Conservation (phyloP, 1,140 invertebrate genomes). For the Rhyacophila brunnea region DNA sequence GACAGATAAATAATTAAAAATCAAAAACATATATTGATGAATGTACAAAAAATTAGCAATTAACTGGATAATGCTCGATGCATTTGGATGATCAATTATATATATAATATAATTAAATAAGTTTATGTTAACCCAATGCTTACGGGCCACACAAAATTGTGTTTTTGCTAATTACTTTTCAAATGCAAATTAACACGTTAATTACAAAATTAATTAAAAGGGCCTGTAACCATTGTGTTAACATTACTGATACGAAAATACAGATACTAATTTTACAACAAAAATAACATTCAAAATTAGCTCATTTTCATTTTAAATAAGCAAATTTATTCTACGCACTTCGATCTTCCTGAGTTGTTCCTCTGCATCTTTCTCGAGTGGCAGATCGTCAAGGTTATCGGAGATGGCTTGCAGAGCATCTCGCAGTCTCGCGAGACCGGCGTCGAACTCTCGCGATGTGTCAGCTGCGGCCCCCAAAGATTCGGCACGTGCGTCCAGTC, state of each 20-base stretch:
- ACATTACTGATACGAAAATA: too few relatives aligned
- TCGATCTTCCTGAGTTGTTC: slow-evolving; percentile 83
- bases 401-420: slow-evolving; percentile 82
- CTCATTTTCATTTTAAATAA: too few relatives aligned
- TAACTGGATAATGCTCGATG: background rate
- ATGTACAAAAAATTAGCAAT: background rate
- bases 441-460: slow-evolving; percentile 87
- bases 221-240: too few relatives aligned
- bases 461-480: slow-evolving; percentile 84
- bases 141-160: too few relatives aligned
- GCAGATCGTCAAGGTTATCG: slow-evolving; percentile 81
- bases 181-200: too few relatives aligned
- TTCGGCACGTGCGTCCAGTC: slow-evolving; percentile 79
- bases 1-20: background rate
- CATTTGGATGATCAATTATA: too few relatives aligned
- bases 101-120: too few relatives aligned
- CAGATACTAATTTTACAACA: too few relatives aligned
- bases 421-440: slow-evolving; percentile 73
- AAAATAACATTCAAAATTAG: too few relatives aligned
- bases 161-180: too few relatives aligned
- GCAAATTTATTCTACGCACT: slow-evolving; percentile 33
- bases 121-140: too few relatives aligned
- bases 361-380: slow-evolving; percentile 80
- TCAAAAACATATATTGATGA: background rate
- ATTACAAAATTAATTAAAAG: too few relatives aligned